A percentile compares a stretch with the other conserved stretches of the same genome.
Evolutionary conservation across 2,888 invertebrate genomes (phyloP).

Genomic region (Malacosoma neustria): DNA sequence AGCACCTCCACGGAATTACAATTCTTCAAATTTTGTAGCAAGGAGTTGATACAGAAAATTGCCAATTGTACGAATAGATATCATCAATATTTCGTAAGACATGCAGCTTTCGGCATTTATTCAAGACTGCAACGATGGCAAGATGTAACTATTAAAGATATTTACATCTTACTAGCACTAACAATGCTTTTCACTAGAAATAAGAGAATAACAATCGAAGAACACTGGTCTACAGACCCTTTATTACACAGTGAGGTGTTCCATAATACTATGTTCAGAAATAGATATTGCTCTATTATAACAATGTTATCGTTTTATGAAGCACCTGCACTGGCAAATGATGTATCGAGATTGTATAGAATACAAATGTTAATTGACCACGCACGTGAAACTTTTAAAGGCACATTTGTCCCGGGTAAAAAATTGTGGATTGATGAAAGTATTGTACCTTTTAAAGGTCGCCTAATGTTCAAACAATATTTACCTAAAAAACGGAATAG

Average conservation of each 20-base stretch:
- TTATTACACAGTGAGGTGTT: neutral
- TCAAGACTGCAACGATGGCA: neutral
- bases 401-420: no score
- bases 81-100: neutral
- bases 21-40: constrained; percentile 7
- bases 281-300: no score
- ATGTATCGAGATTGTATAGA: no score
- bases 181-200: neutral
- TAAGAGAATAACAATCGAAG: neutral
- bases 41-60: constrained; percentile 3
- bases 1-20: no score
- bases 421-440: no score
- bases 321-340: no score
- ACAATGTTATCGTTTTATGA: no score
- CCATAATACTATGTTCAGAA: neutral
- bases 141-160: neutral
- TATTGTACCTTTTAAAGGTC: no score
- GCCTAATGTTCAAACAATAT: no score
- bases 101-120: neutral
- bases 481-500: neutral
- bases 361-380: no score
- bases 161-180: neutral
- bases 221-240: neutral
- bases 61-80: neutral
- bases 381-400: no score